Evolutionary conservation across 2,113 vertebrate species (phyloP).

Genomic region (Erythrocebus patas): DNA sequence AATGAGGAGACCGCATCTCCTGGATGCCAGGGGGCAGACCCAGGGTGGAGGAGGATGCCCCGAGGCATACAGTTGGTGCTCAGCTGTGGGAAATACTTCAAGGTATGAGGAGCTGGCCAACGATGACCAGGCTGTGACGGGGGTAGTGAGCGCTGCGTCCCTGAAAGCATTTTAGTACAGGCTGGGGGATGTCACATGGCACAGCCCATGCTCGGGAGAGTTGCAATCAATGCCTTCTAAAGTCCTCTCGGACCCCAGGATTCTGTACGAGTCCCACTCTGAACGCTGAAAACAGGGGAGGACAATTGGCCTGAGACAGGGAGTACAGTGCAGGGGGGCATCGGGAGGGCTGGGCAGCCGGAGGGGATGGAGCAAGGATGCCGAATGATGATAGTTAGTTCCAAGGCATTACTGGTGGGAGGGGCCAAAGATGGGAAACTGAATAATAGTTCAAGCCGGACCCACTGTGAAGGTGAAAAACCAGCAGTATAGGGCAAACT

Average conservation of each 20-base stretch:
- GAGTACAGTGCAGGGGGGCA: accelerated
- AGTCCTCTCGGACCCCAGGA: not conserved
- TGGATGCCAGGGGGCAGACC: not conserved
- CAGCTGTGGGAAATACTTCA: not conserved
- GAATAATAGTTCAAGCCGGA: not conserved
- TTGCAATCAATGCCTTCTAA: accelerated
- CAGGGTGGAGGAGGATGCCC: not conserved
- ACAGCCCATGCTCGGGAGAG: not conserved
- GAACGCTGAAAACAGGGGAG: not conserved
- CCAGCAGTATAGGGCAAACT: not conserved
- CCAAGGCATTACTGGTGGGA: not conserved
- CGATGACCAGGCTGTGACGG: accelerated
- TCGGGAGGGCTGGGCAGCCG: accelerated
- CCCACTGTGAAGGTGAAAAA: not conserved
- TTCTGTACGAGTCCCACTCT: no score
- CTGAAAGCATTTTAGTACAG: not conserved
- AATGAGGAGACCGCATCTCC: not conserved
- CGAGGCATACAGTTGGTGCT: not conserved
- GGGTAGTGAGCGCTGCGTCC: not conserved
- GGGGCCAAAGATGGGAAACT: not conserved
- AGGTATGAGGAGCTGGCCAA: not conserved
- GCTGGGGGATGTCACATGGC: accelerated
- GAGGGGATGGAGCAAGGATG: accelerated
- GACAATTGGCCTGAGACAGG: no score
- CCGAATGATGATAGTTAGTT: accelerated